Conservation (phyloP, 2,797 vertebrate genomes). For the Lagodon rhomboides region DNA sequence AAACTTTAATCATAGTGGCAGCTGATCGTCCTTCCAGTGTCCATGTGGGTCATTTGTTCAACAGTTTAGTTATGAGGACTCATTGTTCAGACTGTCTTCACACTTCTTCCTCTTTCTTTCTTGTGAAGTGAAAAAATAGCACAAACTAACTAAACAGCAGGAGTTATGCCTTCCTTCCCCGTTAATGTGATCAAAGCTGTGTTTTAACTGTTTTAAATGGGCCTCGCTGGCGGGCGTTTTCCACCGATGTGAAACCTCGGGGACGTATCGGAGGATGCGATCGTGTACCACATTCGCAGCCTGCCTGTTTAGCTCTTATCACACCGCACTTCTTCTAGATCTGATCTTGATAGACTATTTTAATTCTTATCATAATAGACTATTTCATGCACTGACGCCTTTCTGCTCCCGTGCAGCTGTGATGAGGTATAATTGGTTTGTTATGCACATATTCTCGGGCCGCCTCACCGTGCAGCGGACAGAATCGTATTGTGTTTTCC, state of each 20-base stretch:
- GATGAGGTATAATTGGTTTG: slow-evolving; percentile 82
- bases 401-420: slow-evolving; percentile 66
- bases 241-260: slow-evolving; percentile 62
- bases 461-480: slow-evolving; percentile 56
- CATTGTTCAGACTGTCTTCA: not conserved
- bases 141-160: slow-evolving; percentile 15
- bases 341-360: slow-evolving; percentile 81
- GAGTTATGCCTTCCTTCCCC: slow-evolving; percentile 64
- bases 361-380: slow-evolving; percentile 84
- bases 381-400: slow-evolving; percentile 82
- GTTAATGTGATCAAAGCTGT: slow-evolving; percentile 77
- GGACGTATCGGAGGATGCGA: slow-evolving; percentile 62
- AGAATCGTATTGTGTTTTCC: slow-evolving; percentile 59
- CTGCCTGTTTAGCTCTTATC: slow-evolving; percentile 76
- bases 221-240: slow-evolving; percentile 59
- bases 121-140: slow-evolving; percentile 16
- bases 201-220: slow-evolving; percentile 62
- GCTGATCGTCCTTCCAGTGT: not conserved
- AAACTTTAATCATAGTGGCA: not conserved
- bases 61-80: not conserved
- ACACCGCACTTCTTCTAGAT: slow-evolving; percentile 59
- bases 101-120: not conserved
- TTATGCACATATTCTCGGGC: slow-evolving; percentile 70
- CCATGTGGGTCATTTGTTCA: not conserved
- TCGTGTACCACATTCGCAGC: slow-evolving; percentile 55